phyloP scores from a whole-genome alignment of 2,113 vertebrate species.

The Scortum barcoo region DNA sequence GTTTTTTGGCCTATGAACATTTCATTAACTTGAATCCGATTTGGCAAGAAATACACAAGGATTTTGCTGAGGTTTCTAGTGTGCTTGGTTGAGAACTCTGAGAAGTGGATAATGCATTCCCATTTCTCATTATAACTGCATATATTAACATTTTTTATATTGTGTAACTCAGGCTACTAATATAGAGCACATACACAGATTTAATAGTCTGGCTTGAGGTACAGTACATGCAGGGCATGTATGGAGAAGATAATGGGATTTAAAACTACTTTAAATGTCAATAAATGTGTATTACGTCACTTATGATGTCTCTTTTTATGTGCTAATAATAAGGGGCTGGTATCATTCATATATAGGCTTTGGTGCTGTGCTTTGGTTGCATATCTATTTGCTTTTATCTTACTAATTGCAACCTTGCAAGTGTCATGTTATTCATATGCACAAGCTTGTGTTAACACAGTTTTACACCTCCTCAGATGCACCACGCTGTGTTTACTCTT shows the following conservation, averaged over 20 bases:
- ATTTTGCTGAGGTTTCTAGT: slow-evolving; percentile 37
- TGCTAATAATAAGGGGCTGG: neutral
- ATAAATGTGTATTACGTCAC: slow-evolving; percentile 22
- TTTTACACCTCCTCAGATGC: slow-evolving; percentile 20
- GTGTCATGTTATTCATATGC: neutral
- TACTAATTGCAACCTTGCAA: slow-evolving; percentile 28
- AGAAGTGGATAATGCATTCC: slow-evolving; percentile 38
- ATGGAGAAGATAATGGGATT: slow-evolving; percentile 27
- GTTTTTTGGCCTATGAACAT: slow-evolving; percentile 61
- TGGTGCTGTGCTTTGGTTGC: neutral
- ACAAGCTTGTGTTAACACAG: neutral
- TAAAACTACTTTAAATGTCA: slow-evolving; percentile 48
- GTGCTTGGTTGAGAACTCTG: slow-evolving; percentile 29
- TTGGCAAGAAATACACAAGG: slow-evolving; percentile 43
- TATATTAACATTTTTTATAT: slow-evolving; percentile 52
- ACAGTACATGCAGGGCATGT: slow-evolving; percentile 11
- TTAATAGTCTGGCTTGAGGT: slow-evolving; percentile 17
- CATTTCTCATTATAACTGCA: slow-evolving; percentile 55
- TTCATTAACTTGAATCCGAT: slow-evolving; percentile 61
- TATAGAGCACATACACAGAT: slow-evolving; percentile 17
- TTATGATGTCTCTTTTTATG: neutral
- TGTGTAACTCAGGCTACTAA: slow-evolving; percentile 3
- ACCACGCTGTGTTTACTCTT: slow-evolving; percentile 30
- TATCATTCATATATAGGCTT: slow-evolving; percentile 10
- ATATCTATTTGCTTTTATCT: slow-evolving; percentile 22